Evolutionary conservation across 2,113 vertebrate species (phyloP).

Genomic region (Megaptera novaeangliae): DNA sequence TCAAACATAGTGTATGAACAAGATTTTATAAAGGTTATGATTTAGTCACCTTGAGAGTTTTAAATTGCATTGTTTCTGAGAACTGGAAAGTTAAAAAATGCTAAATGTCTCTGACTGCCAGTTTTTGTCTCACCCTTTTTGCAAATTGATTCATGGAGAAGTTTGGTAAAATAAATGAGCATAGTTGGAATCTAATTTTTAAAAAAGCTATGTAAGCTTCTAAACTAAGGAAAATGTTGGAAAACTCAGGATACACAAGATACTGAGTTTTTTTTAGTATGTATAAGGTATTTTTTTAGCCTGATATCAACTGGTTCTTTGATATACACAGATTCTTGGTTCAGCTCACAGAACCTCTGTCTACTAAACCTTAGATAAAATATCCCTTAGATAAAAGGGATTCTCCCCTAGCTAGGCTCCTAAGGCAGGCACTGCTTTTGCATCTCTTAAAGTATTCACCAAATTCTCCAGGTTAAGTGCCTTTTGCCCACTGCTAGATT

Average conservation of each 20-base stretch:
- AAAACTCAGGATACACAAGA: background rate
- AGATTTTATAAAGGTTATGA: background rate
- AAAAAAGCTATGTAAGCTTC: background rate
- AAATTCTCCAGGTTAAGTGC: background rate
- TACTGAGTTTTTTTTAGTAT: background rate
- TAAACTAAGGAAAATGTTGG: background rate
- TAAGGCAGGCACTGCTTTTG: background rate
- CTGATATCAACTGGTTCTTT: background rate
- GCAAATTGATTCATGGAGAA: background rate
- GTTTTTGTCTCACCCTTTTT: background rate
- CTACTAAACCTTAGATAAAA: background rate
- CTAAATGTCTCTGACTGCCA: background rate
- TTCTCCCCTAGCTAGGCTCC: background rate
- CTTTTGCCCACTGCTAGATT: background rate
- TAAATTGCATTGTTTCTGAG: background rate
- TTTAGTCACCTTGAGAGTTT: background rate
- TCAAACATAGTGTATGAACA: background rate
- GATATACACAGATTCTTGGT: background rate
- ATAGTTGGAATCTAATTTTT: background rate
- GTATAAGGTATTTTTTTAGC: background rate
- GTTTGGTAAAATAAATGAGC: background rate
- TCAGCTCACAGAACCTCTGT: background rate
- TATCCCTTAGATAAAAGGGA: background rate
- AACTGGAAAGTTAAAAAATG: background rate
- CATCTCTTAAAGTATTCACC: background rate